Conservation (phyloP, 2,888 invertebrate species). For the Xiphydria camelus region DNA sequence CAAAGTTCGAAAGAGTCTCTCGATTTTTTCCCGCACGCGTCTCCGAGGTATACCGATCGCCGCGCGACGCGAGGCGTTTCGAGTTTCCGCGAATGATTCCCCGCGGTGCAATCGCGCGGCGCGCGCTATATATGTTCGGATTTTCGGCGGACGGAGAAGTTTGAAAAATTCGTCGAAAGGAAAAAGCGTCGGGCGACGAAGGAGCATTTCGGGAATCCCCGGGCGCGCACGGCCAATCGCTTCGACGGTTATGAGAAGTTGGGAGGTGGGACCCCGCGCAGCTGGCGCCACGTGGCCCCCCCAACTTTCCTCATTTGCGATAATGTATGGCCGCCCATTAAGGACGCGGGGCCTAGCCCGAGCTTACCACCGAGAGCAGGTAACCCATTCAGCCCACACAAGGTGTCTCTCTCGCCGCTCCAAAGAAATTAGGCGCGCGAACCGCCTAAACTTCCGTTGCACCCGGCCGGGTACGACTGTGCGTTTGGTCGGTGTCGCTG, state of each 20-base stretch:
- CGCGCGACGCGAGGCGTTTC: too few species aligned
- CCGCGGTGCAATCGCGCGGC: too few species aligned
- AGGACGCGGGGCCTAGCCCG: slow-evolving; percentile 30
- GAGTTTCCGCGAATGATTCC: too few species aligned
- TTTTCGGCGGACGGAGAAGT: slow-evolving; percentile 4
- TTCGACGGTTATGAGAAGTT: slow-evolving; percentile 48
- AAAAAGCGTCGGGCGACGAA: too few species aligned
- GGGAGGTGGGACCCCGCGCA: slow-evolving; percentile 43
- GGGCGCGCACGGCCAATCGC: slow-evolving; percentile 28
- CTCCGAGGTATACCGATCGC: not conserved
- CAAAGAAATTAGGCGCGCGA: slow-evolving; percentile 39
- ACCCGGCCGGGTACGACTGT: too few species aligned
- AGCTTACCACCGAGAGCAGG: slow-evolving; percentile 32
- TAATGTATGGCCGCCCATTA: slow-evolving; percentile 54
- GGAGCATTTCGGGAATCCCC: slow-evolving; percentile 18
- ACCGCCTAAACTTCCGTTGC: not conserved
- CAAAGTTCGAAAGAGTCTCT: not conserved
- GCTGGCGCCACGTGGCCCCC: slow-evolving; percentile 49
- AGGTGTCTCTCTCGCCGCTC: slow-evolving; percentile 39
- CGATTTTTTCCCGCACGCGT: not conserved
- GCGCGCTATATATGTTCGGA: too few species aligned
- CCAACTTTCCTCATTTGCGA: slow-evolving; percentile 55
- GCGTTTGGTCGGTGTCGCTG: too few species aligned
- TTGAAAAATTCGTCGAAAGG: slow-evolving; percentile 5
- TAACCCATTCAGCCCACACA: slow-evolving; percentile 32